These are phyloP conservation scores for Polymixis flavicincta DNA, from an alignment of 2,888 invertebrate species.

Conservation along the genomic window DNA sequence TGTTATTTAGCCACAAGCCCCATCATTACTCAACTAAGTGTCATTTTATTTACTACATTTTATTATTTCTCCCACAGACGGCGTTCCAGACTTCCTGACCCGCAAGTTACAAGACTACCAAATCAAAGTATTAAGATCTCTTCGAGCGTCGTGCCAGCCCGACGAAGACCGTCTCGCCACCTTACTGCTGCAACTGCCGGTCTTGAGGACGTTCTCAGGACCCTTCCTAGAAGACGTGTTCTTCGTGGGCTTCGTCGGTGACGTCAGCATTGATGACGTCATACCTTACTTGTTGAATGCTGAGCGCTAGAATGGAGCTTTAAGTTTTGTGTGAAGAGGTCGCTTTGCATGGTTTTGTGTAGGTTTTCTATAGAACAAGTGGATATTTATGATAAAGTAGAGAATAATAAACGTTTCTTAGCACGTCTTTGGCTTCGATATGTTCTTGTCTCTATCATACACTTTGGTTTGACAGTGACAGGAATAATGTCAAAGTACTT, in stretches of 20 bases:
- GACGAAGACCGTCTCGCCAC: conserved; percentile 90
- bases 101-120: conserved; percentile 89
- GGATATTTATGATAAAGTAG: no score
- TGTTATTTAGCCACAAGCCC: no score
- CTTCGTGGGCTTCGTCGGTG: conserved; percentile 97
- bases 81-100: conserved; percentile 86
- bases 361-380: neutral
- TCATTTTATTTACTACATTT: no score
- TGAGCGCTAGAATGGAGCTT: conserved; percentile 69
- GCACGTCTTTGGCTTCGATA: neutral
- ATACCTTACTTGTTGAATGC: conserved; percentile 96
- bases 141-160: conserved; percentile 75
- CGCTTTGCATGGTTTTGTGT: neutral
- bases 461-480: neutral
- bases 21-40: no score
- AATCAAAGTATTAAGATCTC: conserved; percentile 86
- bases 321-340: neutral
- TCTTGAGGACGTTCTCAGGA: conserved; percentile 93
- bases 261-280: conserved; percentile 98
- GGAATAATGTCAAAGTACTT: neutral
- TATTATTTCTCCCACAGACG: no score
- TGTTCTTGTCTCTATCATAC: no score
- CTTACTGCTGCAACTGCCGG: conserved; percentile 93
- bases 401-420: neutral
- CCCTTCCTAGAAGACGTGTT: conserved; percentile 97